Percentiles rank a stretch among this genome's conserved stretches.
Evolutionary conservation across 2,113 vertebrate species (phyloP).

Genomic region (Lepidothrix coronata): DNA sequence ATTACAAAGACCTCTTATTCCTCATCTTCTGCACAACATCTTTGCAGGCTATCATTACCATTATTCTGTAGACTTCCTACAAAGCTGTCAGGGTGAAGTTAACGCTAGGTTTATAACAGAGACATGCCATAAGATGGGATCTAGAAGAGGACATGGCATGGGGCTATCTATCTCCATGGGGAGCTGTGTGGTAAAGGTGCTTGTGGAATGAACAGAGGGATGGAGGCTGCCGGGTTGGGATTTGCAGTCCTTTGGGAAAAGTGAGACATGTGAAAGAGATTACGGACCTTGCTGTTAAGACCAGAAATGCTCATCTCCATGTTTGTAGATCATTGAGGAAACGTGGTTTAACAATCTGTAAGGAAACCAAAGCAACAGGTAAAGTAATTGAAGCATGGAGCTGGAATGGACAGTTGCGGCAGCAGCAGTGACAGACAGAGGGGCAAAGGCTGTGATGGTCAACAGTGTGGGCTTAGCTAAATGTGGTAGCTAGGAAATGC

Average conservation of each 20-base stretch:
- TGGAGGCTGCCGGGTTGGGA: background rate
- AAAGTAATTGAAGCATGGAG: background rate
- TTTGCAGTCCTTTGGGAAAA: background rate
- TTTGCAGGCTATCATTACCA: background rate
- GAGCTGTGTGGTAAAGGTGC: background rate
- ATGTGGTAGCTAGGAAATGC: background rate
- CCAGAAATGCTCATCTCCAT: background rate
- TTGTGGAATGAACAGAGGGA: background rate
- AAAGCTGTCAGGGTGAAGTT: background rate
- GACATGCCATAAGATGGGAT: fast-evolving
- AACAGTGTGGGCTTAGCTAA: background rate
- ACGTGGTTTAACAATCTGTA: background rate
- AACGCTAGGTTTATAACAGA: fast-evolving
- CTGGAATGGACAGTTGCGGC: background rate
- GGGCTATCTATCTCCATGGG: background rate
- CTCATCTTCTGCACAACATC: background rate
- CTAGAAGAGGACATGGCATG: background rate
- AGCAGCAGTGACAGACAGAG: background rate
- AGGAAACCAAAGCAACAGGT: background rate
- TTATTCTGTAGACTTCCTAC: background rate
- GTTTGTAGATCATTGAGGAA: background rate
- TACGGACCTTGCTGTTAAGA: background rate
- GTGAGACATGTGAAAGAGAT: background rate
- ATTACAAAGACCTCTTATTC: background rate
- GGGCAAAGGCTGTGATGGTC: background rate